Evolutionary conservation across 2,113 vertebrate species (phyloP).

Genomic region (Pardalotus punctatus): DNA sequence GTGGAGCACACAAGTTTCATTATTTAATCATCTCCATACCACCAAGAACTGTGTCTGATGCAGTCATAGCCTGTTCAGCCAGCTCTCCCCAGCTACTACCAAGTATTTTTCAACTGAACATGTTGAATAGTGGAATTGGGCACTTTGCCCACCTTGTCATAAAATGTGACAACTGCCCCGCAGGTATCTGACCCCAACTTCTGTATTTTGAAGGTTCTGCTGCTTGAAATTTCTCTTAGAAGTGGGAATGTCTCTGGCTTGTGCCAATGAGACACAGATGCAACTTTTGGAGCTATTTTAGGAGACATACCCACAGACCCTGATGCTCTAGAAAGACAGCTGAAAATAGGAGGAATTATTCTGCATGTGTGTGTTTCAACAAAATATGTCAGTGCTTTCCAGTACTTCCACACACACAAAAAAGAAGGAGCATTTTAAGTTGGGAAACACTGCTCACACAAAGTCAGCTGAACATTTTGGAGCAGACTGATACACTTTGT

Average conservation of each 20-base stretch:
- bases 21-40: background rate
- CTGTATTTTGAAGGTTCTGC: background rate
- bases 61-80: background rate
- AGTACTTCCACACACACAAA: background rate
- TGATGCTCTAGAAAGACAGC: background rate
- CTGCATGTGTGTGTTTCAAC: background rate
- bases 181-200: background rate
- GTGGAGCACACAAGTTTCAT: background rate
- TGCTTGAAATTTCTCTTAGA: background rate
- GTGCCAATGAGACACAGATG: background rate
- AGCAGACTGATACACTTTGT: background rate
- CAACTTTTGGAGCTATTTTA: background rate
- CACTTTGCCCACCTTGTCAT: background rate
- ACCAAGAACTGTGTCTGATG: background rate
- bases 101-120: background rate
- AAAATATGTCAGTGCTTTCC: background rate
- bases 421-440: background rate
- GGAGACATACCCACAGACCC: background rate
- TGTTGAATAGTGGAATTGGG: background rate
- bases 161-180: rapidly evolving
- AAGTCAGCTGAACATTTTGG: background rate
- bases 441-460: background rate
- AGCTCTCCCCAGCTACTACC: background rate
- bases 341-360: background rate
- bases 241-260: background rate